Base-by-base conservation (phyloP, 2,797 vertebrate genomes). In the Hylomyscus alleni region DNA sequence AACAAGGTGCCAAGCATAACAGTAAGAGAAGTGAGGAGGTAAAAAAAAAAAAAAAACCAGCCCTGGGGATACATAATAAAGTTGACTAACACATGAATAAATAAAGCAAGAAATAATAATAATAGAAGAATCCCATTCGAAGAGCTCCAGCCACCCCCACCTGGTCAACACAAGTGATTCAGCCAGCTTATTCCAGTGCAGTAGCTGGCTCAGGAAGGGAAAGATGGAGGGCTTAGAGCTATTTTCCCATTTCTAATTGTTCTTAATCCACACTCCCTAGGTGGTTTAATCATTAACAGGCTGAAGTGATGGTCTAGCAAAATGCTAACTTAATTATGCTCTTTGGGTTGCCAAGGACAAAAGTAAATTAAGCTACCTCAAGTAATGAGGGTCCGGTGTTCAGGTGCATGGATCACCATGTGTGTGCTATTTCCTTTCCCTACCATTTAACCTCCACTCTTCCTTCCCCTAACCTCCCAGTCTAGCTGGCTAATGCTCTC, bases 1-100 rank as follows among this genome's bases (percentile, higher is more conserved):
- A 97, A 95, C 82, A 96, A 97, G 93, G 93, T 82, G 87, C 97
- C 93, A 96, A 95, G 94, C 94, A 96, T 90, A 96, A 97, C 20
- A 44, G 93, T 94, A 93, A 90, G 37, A 85, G 89, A 94, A 76
- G 73, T 92, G 85, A 34, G 26, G 19, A 67, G 56, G 13, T 34
- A 60, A 60, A 82, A 19, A 95, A 67, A 60, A 44, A 24, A 60
- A 60, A 82, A 19, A 95, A 67, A 60, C 3, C 12, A 94, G 15
- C 89, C 90, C 92, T 86, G 56, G 78, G 87, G 54, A 96, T 92
- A 89, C 76, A 26, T 88, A 92, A 96, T 83, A 94, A 97, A 96
- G 94, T 76, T 89, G 52, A 73, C 75, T 65, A 76, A 62, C 29
- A 93, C 29, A 34, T 6, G 10, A 92, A 93, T 91, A 87, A 96